phyloP scores from a whole-genome alignment of 2,113 vertebrate genomes.

The Macquaria australasica region DNA sequence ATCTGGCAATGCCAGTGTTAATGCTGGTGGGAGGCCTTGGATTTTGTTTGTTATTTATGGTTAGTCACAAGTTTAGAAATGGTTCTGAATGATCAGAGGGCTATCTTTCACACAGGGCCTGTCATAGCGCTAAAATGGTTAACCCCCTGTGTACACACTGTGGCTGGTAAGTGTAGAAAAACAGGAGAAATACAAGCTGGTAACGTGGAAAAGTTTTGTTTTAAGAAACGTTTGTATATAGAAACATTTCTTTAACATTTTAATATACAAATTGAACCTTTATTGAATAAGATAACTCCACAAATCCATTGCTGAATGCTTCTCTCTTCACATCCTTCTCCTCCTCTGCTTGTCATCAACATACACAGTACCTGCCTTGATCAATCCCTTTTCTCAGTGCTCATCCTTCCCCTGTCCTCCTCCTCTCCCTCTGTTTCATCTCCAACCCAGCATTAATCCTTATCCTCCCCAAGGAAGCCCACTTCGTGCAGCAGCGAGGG shows the following conservation, averaged over 20 bases:
- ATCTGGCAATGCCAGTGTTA: slow-evolving; percentile 71
- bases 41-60: slow-evolving; percentile 86
- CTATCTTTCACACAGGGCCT: slow-evolving; percentile 72
- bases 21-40: slow-evolving; percentile 80
- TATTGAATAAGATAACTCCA: slow-evolving; percentile 10
- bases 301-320: slow-evolving; percentile 35
- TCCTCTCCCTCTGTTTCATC: slow-evolving; percentile 47
- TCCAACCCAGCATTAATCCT: slow-evolving; percentile 67
- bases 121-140: slow-evolving; percentile 69
- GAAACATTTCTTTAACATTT: slow-evolving; percentile 1
- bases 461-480: slow-evolving; percentile 73
- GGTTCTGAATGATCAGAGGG: slow-evolving; percentile 77
- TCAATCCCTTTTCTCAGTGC: slow-evolving; percentile 45
- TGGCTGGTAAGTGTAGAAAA: slow-evolving; percentile 9
- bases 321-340: slow-evolving; percentile 28
- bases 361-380: slow-evolving; percentile 27
- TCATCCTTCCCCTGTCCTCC: slow-evolving; percentile 51
- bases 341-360: slow-evolving; percentile 29
- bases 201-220: background rate
- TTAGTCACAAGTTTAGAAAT: slow-evolving; percentile 82
- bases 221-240: background rate
- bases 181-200: slow-evolving; percentile 6
- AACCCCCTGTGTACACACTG: slow-evolving; percentile 56
- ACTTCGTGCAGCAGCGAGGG: slow-evolving; percentile 73
- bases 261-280: background rate